Evolutionary conservation across 2,113 vertebrate genomes (phyloP).

Genomic region (Ondatra zibethicus): DNA sequence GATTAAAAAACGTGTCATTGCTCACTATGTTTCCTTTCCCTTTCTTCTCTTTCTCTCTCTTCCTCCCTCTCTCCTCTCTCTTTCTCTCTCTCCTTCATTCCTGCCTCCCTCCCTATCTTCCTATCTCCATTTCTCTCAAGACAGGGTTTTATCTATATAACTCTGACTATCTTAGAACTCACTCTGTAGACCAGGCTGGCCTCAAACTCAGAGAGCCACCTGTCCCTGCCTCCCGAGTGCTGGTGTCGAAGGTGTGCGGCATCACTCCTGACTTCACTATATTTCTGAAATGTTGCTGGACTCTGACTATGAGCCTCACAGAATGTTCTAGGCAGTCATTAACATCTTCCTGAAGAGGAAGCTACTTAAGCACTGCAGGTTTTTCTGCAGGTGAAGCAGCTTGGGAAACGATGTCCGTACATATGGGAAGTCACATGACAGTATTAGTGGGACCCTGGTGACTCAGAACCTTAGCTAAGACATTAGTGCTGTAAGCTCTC

Average conservation of each 20-base stretch:
- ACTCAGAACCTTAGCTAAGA: background rate
- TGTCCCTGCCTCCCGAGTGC: background rate
- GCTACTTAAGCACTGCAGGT: background rate
- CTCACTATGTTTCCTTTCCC: background rate
- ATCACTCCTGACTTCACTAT: background rate
- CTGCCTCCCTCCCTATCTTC: background rate
- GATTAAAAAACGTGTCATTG: background rate
- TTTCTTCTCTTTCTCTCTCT: accelerated
- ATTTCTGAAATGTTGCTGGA: background rate
- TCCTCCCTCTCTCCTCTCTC: background rate
- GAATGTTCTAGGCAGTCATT: background rate
- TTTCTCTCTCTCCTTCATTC: background rate
- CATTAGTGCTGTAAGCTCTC: background rate
- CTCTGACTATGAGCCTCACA: background rate
- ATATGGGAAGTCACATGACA: background rate
- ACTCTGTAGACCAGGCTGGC: background rate
- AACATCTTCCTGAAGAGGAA: background rate
- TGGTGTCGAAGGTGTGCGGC: background rate
- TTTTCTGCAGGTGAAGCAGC: background rate
- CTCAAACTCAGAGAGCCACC: background rate
- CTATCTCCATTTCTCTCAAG: background rate
- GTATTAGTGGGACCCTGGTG: background rate
- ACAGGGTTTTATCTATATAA: background rate
- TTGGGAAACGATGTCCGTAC: background rate
- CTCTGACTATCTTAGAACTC: background rate